Conservation (phyloP, 2,113 vertebrate genomes). For the Lagopus leucura region DNA sequence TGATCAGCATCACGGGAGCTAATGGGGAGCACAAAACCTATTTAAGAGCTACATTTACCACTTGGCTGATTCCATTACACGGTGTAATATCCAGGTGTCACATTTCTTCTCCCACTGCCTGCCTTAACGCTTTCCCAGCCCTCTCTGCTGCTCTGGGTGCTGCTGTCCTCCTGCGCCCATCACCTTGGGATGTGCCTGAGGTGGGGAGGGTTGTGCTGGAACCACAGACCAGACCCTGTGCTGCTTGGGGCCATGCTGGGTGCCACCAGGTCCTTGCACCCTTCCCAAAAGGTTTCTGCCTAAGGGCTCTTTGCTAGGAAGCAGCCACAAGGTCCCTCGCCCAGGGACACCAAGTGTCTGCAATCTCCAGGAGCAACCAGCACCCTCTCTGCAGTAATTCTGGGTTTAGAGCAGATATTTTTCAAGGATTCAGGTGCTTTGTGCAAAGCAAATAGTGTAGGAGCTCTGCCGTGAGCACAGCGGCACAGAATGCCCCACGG, state of each 20-base stretch:
- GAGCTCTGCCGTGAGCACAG: not conserved
- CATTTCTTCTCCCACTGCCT: constrained; percentile 85
- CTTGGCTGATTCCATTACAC: constrained; percentile 97
- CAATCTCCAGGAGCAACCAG: not conserved
- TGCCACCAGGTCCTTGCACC: rapidly evolving
- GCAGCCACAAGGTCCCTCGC: not conserved
- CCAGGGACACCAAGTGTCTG: rapidly evolving
- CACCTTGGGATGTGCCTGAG: not conserved
- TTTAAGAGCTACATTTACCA: constrained; percentile 99
- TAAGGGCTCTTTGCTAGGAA: not conserved
- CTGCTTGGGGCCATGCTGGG: not conserved
- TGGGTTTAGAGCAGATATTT: not conserved
- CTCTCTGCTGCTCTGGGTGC: constrained; percentile 69
- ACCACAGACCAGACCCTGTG: not conserved
- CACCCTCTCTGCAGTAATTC: not conserved
- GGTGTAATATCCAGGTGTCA: constrained; percentile 96
- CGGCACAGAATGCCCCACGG: not conserved
- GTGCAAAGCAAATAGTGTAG: not conserved
- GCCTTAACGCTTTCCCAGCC: constrained; percentile 82
- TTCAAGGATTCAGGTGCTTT: constrained; percentile 23
- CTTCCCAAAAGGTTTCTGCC: not conserved
- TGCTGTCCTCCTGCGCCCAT: not conserved
- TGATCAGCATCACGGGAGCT: constrained; percentile 90
- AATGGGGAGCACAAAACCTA: constrained; percentile 95
- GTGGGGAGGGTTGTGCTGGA: rapidly evolving